Conservation (phyloP, 2,888 invertebrate genomes). For the Anticlea derivata region DNA sequence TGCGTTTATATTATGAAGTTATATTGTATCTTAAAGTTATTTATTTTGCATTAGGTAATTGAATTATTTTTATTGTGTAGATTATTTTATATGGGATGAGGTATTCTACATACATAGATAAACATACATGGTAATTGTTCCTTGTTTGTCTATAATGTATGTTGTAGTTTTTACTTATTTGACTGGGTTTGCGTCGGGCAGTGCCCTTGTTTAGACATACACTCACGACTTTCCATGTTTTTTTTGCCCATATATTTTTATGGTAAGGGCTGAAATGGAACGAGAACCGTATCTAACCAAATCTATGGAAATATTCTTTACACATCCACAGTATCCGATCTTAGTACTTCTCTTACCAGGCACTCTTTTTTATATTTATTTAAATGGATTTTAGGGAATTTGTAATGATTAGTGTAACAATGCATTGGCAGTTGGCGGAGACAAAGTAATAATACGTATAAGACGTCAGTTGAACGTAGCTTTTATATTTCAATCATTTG, state of each 20-base stretch:
- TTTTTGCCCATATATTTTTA: too few relatives aligned
- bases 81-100: slow-evolving; percentile 18
- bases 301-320: too few relatives aligned
- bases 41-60: slow-evolving; percentile 28
- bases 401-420: slow-evolving; percentile 16
- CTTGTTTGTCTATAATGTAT: too few relatives aligned
- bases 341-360: too few relatives aligned
- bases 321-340: too few relatives aligned
- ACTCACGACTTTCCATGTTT: too few relatives aligned
- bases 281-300: too few relatives aligned
- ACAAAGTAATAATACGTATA: slow-evolving; percentile 32
- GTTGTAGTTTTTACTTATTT: too few relatives aligned
- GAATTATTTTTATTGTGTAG: slow-evolving; percentile 25
- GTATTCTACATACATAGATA: slow-evolving; percentile 19
- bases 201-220: slow-evolving; percentile 40
- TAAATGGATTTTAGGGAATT: slow-evolving; percentile 13
- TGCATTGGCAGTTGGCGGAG: slow-evolving; percentile 22
- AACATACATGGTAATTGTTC: slow-evolving; percentile 3
- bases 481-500: slow-evolving; percentile 37
- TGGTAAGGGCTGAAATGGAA: too few relatives aligned
- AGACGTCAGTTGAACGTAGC: slow-evolving; percentile 23
- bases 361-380: slow-evolving; percentile 37
- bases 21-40: slow-evolving; percentile 27
- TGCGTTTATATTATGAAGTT: slow-evolving; percentile 17
- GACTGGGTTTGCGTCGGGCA: slow-evolving; percentile 47